Percentiles rank a stretch among this genome's conserved stretches.
phyloP scores from a whole-genome alignment of 2,113 vertebrate genomes.

The Coracopsis vasa region DNA sequence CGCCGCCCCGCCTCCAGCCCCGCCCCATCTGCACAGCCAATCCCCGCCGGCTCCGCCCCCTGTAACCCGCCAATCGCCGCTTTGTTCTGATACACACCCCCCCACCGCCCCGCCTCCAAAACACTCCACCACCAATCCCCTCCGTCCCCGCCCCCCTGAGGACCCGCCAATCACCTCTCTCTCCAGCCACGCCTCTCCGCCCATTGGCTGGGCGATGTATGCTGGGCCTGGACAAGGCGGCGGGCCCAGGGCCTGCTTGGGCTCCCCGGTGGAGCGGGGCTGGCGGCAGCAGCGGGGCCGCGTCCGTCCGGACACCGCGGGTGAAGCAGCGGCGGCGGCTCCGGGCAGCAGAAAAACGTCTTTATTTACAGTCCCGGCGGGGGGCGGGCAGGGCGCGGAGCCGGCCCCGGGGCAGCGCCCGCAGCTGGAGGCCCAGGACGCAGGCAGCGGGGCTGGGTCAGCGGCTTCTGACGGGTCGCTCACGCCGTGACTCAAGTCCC shows the following conservation, averaged over 20 bases:
- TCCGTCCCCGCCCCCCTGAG: not conserved
- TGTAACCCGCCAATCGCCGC: not conserved
- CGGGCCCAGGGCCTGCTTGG: no score
- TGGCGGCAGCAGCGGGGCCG: not conserved
- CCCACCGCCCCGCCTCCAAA: no score
- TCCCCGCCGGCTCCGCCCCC: not conserved
- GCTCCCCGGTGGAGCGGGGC: no score
- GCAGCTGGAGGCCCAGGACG: not conserved
- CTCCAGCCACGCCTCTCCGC: no score
- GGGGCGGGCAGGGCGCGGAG: not conserved
- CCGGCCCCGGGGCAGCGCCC: not conserved
- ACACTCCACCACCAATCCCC: no score
- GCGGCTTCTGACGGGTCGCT: not conserved
- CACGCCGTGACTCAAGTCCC: not conserved
- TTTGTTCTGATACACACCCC: not conserved
- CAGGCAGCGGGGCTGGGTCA: not conserved
- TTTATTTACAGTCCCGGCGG: conserved; percentile 10
- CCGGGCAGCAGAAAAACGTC: not conserved
- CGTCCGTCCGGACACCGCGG: not conserved
- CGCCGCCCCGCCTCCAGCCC: not conserved
- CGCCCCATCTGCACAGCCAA: no score
- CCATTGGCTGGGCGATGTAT: not conserved
- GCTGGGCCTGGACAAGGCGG: not conserved
- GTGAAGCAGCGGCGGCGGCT: not conserved
- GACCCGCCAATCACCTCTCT: not conserved